A percentile compares a stretch with the other conserved stretches of the same genome.
Evolutionary conservation across 2,113 vertebrate genomes (phyloP).

Genomic region (Orthochromis indermauri): DNA sequence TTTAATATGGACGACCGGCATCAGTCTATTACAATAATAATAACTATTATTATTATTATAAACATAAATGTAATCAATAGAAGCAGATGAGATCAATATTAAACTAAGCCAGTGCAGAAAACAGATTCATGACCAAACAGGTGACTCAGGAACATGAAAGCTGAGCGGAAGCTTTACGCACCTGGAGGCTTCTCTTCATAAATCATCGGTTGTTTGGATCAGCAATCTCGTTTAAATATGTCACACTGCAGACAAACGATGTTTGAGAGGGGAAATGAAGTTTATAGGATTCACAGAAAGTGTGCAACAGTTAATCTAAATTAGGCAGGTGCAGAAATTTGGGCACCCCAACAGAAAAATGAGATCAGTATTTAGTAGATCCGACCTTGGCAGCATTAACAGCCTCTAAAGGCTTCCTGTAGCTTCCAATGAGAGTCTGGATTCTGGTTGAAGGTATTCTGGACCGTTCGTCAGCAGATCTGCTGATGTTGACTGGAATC

Average conservation of each 20-base stretch:
- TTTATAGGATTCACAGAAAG: fast-evolving
- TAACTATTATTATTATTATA: neutral
- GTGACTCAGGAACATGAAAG: neutral
- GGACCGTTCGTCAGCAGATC: neutral
- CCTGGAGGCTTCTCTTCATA: fast-evolving
- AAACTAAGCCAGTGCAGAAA: neutral
- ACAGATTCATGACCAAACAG: neutral
- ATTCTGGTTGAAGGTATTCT: neutral
- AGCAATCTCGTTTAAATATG: fast-evolving
- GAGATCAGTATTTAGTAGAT: neutral
- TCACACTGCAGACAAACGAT: neutral
- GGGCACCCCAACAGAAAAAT: neutral
- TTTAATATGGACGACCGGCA: fast-evolving
- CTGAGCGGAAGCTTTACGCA: neutral
- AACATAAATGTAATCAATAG: neutral
- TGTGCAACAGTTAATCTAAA: fast-evolving
- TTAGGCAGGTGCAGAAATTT: neutral
- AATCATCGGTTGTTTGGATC: neutral
- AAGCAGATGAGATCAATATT: neutral
- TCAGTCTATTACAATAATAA: fast-evolving
- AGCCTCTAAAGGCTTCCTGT: neutral
- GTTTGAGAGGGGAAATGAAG: neutral
- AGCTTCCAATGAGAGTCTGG: neutral
- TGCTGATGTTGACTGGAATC: neutral
- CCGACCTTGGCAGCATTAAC: fast-evolving